These are phyloP conservation scores for Drosophila kokeensis DNA, from an alignment of 2,888 invertebrate genomes.

Conservation along the genomic window DNA sequence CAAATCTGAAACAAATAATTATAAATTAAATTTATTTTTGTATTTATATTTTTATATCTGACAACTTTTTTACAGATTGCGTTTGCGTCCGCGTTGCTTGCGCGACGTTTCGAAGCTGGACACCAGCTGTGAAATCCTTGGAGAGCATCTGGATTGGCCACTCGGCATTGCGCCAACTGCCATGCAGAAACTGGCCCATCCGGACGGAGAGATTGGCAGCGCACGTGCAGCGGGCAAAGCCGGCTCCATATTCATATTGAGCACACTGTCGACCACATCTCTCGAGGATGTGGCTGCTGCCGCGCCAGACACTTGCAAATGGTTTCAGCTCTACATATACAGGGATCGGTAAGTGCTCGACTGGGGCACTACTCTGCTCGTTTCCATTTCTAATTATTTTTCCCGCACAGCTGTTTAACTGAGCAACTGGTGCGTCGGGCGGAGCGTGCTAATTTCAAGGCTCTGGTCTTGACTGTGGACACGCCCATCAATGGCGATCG, in stretches of 20 bases:
- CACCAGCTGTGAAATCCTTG: slow-evolving; percentile 88
- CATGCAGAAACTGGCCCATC: slow-evolving; percentile 96
- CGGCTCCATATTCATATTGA: slow-evolving; percentile 92
- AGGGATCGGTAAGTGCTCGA: slow-evolving; percentile 88
- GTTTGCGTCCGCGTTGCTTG: slow-evolving; percentile 92
- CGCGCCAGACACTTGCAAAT: slow-evolving; percentile 91
- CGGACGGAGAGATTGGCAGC: slow-evolving; percentile 94
- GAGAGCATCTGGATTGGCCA: slow-evolving; percentile 89
- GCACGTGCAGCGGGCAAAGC: slow-evolving; percentile 92
- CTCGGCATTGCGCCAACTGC: slow-evolving; percentile 95
- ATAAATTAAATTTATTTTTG: too few species aligned
- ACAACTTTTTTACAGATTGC: slow-evolving; percentile 86
- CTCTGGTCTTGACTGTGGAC: slow-evolving; percentile 94
- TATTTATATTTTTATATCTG: background rate
- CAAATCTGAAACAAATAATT: background rate
- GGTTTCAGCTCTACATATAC: slow-evolving; percentile 97
- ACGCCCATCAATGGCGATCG: slow-evolving; percentile 94
- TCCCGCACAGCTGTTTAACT: slow-evolving; percentile 87
- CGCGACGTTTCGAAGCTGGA: slow-evolving; percentile 90
- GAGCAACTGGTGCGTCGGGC: slow-evolving; percentile 90
- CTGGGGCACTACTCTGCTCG: too few species aligned
- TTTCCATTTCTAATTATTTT: background rate
- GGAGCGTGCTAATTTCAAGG: slow-evolving; percentile 92
- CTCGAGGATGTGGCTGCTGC: slow-evolving; percentile 94
- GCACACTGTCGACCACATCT: slow-evolving; percentile 94